Evolutionary conservation across 2,888 invertebrate genomes (phyloP).

Genomic region (Ormia ochracea): DNA sequence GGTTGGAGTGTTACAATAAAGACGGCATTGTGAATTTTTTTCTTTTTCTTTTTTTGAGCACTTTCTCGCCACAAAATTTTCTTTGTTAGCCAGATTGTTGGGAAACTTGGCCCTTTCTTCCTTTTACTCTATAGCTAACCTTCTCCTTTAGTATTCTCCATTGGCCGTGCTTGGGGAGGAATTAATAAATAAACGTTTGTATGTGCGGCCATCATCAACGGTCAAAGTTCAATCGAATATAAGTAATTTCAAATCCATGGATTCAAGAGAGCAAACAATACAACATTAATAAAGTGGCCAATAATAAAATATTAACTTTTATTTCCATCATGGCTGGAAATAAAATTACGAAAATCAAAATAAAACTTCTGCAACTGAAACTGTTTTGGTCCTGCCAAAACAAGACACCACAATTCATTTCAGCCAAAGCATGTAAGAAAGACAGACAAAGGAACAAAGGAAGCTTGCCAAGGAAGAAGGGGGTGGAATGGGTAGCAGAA

Average conservation of each 20-base stretch:
- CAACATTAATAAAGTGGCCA: slow-evolving; percentile 55
- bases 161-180: neutral
- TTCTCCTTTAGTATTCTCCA: neutral
- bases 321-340: slow-evolving; percentile 26
- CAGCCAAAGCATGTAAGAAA: neutral
- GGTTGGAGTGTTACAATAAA: too few relatives aligned
- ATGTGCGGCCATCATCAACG: neutral
- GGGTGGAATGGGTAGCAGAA: neutral
- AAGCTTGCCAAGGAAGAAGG: neutral
- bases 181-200: neutral
- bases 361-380: slow-evolving; percentile 23
- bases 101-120: neutral
- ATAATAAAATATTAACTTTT: slow-evolving; percentile 41
- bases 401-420: slow-evolving; percentile 3
- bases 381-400: slow-evolving; percentile 21
- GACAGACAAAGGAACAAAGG: neutral
- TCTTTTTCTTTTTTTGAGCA: too few relatives aligned
- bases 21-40: too few relatives aligned
- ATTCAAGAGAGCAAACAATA: slow-evolving; percentile 32
- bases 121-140: neutral
- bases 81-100: neutral
- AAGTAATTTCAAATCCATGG: slow-evolving; percentile 23
- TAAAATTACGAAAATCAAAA: neutral
- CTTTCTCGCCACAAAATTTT: too few relatives aligned
- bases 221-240: slow-evolving; percentile 20